These are phyloP conservation scores for Syngnathoides biaculeatus DNA, from an alignment of 2,113 vertebrate species.

Conservation along the genomic window DNA sequence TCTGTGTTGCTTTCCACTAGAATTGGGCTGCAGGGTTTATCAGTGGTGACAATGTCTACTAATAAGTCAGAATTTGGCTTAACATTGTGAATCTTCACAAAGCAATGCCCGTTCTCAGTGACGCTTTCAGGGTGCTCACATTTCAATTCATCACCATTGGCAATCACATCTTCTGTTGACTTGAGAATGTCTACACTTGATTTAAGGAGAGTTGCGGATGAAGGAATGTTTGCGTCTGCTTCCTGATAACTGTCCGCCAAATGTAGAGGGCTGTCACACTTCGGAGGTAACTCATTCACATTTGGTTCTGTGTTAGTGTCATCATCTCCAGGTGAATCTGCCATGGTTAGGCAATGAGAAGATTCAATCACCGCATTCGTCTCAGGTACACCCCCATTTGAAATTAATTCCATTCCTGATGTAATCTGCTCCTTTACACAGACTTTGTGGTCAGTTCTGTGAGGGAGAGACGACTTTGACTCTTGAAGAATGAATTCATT, in stretches of 20 bases:
- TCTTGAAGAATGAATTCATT: constrained; percentile 62
- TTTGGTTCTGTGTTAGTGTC: constrained; percentile 27
- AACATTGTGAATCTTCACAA: constrained; percentile 23
- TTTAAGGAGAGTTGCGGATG: constrained; percentile 9
- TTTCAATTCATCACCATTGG: constrained; percentile 21
- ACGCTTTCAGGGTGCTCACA: constrained; percentile 8
- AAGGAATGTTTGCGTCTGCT: constrained; percentile 33
- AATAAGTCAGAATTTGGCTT: constrained; percentile 34
- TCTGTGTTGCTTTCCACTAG: constrained; percentile 44
- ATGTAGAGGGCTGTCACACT: constrained; percentile 18
- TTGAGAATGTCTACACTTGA: constrained; percentile 16
- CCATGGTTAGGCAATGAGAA: constrained; percentile 35
- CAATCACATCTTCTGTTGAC: constrained; percentile 16
- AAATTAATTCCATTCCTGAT: constrained; percentile 36
- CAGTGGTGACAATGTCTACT: constrained; percentile 38
- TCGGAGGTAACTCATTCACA: constrained; percentile 29
- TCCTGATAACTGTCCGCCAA: constrained; percentile 12
- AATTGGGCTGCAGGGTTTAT: constrained; percentile 52
- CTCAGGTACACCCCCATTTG: constrained; percentile 32
- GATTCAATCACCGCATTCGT: constrained; percentile 40
- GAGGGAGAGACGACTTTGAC: constrained; percentile 50
- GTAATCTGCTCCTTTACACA: constrained; percentile 51
- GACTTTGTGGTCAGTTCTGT: constrained; percentile 43
- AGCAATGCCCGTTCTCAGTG: constrained; percentile 10
- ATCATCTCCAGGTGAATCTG: constrained; percentile 33